phyloP scores from a whole-genome alignment of 2,888 invertebrate species.

The Lasioglossum malachurum region DNA sequence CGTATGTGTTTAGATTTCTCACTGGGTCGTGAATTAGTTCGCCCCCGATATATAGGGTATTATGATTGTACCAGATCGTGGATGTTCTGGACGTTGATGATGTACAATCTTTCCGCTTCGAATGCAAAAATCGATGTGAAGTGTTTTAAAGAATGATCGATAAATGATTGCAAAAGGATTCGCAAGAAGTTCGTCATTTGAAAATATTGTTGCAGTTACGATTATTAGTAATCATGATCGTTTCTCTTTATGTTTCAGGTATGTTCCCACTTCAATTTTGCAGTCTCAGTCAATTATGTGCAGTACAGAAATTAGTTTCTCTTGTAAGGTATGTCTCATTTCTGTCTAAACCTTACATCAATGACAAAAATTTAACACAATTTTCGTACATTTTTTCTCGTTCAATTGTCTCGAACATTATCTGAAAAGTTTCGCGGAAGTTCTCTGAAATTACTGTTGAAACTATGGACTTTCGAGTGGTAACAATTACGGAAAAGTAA shows the following conservation, averaged over 20 bases:
- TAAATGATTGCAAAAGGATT: neutral
- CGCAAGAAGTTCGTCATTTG: neutral
- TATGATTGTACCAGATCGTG: neutral
- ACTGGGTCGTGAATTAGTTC: neutral
- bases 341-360: neutral
- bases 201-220: neutral
- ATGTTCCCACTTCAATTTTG: neutral
- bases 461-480: too few species aligned
- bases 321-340: neutral
- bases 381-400: neutral
- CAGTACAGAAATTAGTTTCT: neutral
- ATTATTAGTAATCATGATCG: neutral
- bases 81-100: too few species aligned
- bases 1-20: constrained; percentile 9
- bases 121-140: neutral
- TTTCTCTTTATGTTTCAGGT: neutral
- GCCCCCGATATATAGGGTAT: neutral
- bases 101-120: neutral
- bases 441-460: neutral
- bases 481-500: too few species aligned
- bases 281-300: neutral
- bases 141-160: neutral
- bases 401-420: neutral
- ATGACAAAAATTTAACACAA: neutral
- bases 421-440: neutral